Conservation (phyloP, 1,140 invertebrate species). For the Apis florea region DNA sequence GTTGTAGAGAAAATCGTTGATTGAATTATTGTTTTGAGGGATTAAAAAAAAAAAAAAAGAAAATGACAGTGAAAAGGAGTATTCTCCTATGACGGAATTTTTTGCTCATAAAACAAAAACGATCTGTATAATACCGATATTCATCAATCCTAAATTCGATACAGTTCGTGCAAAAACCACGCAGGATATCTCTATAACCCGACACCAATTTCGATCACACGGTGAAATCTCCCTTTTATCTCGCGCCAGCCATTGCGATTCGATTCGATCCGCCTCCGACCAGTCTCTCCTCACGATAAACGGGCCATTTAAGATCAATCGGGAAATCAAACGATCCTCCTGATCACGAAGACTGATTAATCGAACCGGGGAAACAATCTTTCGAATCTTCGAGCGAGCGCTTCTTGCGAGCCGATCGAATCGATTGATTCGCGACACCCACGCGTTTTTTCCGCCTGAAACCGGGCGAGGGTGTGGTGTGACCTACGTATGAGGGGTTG, state of each 20-base stretch:
- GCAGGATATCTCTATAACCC: not conserved
- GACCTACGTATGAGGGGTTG: constrained; percentile 73
- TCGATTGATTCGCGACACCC: constrained; percentile 17
- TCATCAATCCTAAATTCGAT: too few species aligned
- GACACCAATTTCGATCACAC: not conserved
- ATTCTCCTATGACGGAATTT: too few species aligned
- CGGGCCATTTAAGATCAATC: not conserved
- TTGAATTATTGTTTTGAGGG: too few species aligned
- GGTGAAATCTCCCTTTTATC: not conserved
- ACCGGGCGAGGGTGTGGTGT: constrained; percentile 38
- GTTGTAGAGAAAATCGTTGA: too few species aligned
- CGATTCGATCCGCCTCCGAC: not conserved
- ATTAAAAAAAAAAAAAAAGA: too few species aligned
- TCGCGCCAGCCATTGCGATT: not conserved
- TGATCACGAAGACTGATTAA: constrained; percentile 7
- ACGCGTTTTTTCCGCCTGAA: constrained; percentile 36
- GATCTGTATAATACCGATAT: too few species aligned
- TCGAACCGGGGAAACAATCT: constrained; percentile 3
- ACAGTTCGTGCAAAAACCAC: too few species aligned
- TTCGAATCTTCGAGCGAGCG: constrained; percentile 11
- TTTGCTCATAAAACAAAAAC: too few species aligned
- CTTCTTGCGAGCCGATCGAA: constrained; percentile 39
- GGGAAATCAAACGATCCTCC: not conserved
- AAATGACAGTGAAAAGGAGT: too few species aligned
- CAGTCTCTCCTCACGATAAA: too few species aligned